phyloP scores from a whole-genome alignment of 2,888 invertebrate species.

The Sturmia bella region DNA sequence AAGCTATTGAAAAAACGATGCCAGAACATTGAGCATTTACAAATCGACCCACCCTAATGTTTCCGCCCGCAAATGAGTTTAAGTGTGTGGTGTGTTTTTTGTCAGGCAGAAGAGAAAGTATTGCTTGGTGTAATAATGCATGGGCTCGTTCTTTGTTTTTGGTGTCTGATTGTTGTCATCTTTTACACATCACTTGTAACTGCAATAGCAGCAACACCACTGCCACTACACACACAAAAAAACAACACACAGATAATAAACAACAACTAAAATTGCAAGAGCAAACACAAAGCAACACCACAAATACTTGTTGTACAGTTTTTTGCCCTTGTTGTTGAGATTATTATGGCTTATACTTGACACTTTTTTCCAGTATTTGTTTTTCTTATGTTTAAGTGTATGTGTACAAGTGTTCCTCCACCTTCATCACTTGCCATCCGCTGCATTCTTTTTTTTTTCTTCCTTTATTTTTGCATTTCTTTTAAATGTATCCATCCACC shows the following conservation, averaged over 20 bases:
- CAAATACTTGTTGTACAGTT: constrained; percentile 57
- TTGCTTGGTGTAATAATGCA: constrained; percentile 61
- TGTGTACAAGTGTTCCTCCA: constrained; percentile 59
- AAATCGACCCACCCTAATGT: no score
- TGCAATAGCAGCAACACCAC: constrained; percentile 39
- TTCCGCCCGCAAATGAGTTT: constrained; percentile 2
- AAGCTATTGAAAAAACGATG: no score
- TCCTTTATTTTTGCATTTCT: constrained; percentile 9
- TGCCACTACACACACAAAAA: neutral
- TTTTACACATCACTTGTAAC: constrained; percentile 64
- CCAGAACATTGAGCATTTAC: no score
- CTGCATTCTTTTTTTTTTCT: neutral
- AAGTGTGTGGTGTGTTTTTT: constrained; percentile 8
- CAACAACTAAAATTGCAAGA: constrained; percentile 8
- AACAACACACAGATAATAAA: neutral
- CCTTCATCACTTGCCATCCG: constrained; percentile 53
- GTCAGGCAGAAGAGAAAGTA: constrained; percentile 12
- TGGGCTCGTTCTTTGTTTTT: constrained; percentile 77
- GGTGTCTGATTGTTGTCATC: constrained; percentile 78
- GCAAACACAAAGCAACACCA: constrained; percentile 34
- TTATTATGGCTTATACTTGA: constrained; percentile 80
- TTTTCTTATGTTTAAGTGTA: constrained; percentile 45
- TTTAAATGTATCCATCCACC: constrained; percentile 9
- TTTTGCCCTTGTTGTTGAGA: constrained; percentile 70
- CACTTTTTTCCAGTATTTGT: constrained; percentile 72